phyloP scores from a whole-genome alignment of 2,797 vertebrate species.

The Danio albolineatus region DNA sequence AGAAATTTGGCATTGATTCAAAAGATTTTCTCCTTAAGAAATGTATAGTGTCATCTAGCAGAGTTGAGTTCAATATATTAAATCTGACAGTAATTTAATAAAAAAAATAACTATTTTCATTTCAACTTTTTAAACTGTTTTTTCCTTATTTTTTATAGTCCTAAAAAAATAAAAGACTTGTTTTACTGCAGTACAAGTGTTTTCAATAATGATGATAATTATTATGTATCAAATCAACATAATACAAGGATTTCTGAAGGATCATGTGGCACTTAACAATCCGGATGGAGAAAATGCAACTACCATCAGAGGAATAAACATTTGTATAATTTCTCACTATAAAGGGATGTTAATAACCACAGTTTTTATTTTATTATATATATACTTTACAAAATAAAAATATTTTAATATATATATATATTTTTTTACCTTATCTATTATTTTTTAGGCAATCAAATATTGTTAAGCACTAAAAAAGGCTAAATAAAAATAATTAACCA shows the following conservation, averaged over 20 bases:
- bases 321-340: no score
- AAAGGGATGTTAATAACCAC: no score
- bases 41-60: neutral
- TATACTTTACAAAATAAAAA: no score
- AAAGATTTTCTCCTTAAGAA: neutral
- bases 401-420: no score
- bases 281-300: neutral
- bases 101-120: neutral
- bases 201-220: neutral
- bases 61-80: neutral
- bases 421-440: no score
- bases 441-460: no score
- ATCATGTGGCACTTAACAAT: neutral
- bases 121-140: neutral
- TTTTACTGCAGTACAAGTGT: neutral
- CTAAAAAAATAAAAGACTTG: neutral
- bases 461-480: no score
- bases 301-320: slow-evolving; percentile 4
- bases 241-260: neutral
- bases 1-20: no score
- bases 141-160: no score
- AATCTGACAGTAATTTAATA: neutral
- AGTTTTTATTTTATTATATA: no score
- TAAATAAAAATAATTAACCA: no score
- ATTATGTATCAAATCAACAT: neutral